Evolutionary conservation across 2,888 invertebrate species (phyloP).

Genomic region (Amiota communis): DNA sequence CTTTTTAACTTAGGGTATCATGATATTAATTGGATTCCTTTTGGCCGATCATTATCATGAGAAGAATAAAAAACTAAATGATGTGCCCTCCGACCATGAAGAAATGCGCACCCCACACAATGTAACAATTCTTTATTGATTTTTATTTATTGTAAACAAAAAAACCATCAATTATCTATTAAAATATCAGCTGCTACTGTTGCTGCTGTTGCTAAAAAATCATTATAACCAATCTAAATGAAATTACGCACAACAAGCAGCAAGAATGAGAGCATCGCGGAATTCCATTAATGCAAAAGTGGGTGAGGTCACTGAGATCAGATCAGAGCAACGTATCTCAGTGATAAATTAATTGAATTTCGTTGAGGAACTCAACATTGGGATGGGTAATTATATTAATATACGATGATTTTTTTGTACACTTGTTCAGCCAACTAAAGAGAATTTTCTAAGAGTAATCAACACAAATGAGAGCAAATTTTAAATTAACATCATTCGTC

Average conservation of each 20-base stretch:
- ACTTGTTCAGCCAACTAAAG: not conserved
- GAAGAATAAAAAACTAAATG: not conserved
- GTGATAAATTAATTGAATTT: slow-evolving; percentile 33
- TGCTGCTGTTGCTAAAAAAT: too few species aligned
- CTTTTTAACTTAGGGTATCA: not conserved
- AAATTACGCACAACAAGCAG: too few species aligned
- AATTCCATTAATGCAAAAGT: slow-evolving; percentile 27
- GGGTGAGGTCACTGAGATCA: slow-evolving; percentile 37
- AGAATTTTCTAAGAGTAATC: not conserved
- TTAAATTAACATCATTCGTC: not conserved
- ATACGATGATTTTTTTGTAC: not conserved
- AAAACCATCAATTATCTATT: too few species aligned
- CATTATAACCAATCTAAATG: too few species aligned
- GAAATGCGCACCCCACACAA: too few species aligned
- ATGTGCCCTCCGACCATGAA: too few species aligned
- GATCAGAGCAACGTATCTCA: slow-evolving; percentile 29
- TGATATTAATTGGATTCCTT: not conserved
- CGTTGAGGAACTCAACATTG: slow-evolving; percentile 8
- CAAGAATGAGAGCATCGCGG: not conserved
- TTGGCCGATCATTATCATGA: slow-evolving; percentile 9
- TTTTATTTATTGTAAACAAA: too few species aligned
- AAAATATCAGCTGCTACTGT: too few species aligned
- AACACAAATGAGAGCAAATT: not conserved
- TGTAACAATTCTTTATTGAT: too few species aligned
- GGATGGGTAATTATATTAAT: too few species aligned